Evolutionary conservation across 2,113 vertebrate genomes (phyloP).

Genomic region (Pogona vitticeps): DNA sequence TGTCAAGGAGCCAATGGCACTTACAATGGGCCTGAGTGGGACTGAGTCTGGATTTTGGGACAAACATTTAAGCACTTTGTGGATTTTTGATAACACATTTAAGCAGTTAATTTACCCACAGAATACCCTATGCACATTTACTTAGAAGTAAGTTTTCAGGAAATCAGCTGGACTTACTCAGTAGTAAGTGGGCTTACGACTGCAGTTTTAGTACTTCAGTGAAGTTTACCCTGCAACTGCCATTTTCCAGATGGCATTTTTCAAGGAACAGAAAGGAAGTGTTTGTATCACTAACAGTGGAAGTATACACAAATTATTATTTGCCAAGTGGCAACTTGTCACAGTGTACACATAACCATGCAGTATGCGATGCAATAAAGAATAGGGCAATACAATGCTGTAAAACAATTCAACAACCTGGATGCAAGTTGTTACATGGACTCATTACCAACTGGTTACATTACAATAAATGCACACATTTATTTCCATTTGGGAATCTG

Average conservation of each 20-base stretch:
- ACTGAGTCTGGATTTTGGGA: too few species aligned
- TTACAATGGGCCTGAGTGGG: too few species aligned
- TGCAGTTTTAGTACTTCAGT: neutral
- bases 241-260: neutral
- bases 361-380: neutral
- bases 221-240: neutral
- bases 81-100: too few species aligned
- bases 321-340: neutral
- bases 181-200: too few species aligned
- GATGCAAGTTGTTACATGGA: neutral
- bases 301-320: neutral
- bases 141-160: neutral
- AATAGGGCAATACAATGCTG: too few species aligned
- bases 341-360: neutral
- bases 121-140: neutral
- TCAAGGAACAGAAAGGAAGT: neutral
- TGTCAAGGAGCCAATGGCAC: too few species aligned
- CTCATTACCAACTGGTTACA: neutral
- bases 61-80: too few species aligned
- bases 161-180: neutral
- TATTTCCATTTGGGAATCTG: neutral
- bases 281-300: too few species aligned
- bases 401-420: neutral
- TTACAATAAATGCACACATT: neutral
- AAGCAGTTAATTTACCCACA: neutral